Percentiles rank a stretch among this genome's conserved stretches.
phyloP scores from a whole-genome alignment of 2,888 invertebrate genomes.

The Scaptomyza cyrtandrae region DNA sequence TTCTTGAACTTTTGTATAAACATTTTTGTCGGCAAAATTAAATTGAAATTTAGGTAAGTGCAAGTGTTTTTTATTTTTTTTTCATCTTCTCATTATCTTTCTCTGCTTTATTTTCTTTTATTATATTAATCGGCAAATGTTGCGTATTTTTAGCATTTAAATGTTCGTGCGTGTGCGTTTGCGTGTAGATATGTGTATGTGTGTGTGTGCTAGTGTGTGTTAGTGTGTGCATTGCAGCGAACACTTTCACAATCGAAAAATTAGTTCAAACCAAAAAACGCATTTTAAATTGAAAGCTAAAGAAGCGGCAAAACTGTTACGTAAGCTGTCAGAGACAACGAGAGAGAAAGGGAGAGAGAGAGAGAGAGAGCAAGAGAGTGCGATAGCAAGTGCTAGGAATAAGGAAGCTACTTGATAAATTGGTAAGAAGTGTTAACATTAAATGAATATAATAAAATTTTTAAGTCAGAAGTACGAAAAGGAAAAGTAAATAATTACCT shows the following conservation, averaged over 20 bases:
- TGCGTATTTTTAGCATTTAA: constrained; percentile 46
- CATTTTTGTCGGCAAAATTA: constrained; percentile 18
- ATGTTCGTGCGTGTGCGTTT: constrained; percentile 1
- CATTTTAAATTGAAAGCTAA: constrained; percentile 20
- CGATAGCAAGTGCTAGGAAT: background rate
- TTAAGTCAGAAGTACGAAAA: background rate
- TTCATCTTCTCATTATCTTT: background rate
- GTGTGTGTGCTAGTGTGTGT: constrained; percentile 8
- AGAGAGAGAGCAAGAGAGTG: background rate
- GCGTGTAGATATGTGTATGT: constrained; percentile 6
- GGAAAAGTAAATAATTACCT: background rate
- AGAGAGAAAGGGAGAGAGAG: constrained; percentile 1
- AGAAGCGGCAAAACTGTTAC: constrained; percentile 30
- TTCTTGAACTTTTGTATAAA: constrained; percentile 9
- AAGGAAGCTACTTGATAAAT: constrained; percentile 22
- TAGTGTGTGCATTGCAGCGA: constrained; percentile 28
- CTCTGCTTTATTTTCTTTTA: constrained; percentile 6
- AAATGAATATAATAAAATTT: background rate
- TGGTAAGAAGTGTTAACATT: constrained; percentile 35
- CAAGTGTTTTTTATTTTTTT: constrained; percentile 17
- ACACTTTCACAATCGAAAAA: constrained; percentile 37
- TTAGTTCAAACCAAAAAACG: constrained; percentile 22
- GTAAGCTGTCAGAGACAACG: constrained; percentile 25
- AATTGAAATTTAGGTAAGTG: constrained; percentile 37
- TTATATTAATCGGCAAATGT: constrained; percentile 27